Base-by-base conservation (phyloP, 2,888 invertebrate species). In the Andrena marginata region DNA sequence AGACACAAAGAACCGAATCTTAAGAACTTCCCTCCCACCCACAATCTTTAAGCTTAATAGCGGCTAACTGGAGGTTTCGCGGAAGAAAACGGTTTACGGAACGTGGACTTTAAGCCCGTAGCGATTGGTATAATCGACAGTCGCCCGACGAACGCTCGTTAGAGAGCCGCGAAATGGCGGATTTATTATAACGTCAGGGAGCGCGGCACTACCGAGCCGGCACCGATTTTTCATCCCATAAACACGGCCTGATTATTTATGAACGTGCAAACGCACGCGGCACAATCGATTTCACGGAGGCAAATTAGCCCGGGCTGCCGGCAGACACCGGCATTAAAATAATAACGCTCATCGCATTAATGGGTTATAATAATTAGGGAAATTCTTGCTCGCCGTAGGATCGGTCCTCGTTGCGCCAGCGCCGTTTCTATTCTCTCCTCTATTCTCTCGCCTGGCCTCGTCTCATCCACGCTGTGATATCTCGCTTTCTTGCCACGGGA, bases 351-450 rank as follows among this genome's bases (percentile, higher is more conserved):
- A 89, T 93, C 87, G 89, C 85, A 91, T 92, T 93, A 93, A 93
- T 92, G 90, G 90, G 88, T 87, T 90, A 90, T 91, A 91, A 93
- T 93, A 92, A 93, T 93, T 93, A 93, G 92, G 92, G 91, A 93
- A 93, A 93, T 92, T 92, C 90, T 90, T 90, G 86, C 84, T 78
- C 87, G 80, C 78, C 73, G 59, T 42, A 85, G 85, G 90, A 90
- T 92, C 89, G 84, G 82, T 83, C 76, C 80, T 80, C 72, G 75
- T 77, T 82, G 77, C 77, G 63, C 71, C 56, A 54, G 59, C 10
- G 16, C 4, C 60, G 67, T 64, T 64, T 71, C 63, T 8, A 51
- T 16, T 29, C 56, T 16, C 8, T n/a, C 33, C 29, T 7, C 7
- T n/a, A n/a, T 2, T 23, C 35, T 49, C 23, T 29, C 20, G 33